Base-by-base conservation (phyloP, 2,888 invertebrate genomes). In the Andrena haemorrhoa region DNA sequence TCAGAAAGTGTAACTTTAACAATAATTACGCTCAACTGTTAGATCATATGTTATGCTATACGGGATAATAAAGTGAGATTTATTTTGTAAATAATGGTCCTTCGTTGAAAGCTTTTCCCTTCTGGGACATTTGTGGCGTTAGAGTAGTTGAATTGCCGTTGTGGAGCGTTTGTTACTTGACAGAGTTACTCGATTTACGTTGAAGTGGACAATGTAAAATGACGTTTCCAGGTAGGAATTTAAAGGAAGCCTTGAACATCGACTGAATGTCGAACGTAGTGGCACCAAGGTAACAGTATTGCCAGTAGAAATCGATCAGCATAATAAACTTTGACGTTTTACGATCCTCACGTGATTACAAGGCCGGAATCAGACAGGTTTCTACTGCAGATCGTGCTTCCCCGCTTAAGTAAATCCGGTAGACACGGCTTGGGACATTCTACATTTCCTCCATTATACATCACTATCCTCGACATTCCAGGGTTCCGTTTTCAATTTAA, bases 251-350 rank as follows among this genome's bases (percentile, higher is more conserved):
- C 72, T 73, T 69, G 58, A 35, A 41, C 20, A 58, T 68, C 29
- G 49, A 33, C 2, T 35, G 63, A 73, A 73, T 69, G 68, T 69
- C 80, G 69, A 69, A 69, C 64, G 35, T 49, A 63, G 73, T 66
- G 58, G 31, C n/a, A 49, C 33, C 49, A 31, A 63, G 49, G 68
- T 70, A 79, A 76, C 23, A 33, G 70, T 58, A 69, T 69, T 79
- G 29, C 53, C n/a, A 65, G 49, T 26, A 69, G 72, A 79, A 81
- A 79, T 71, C 58, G 80, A 81, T 73, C 64, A 51, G 64, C 64
- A 51, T 79, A 69, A 73, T 79, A 73, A 69, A 68, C 69, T 58
- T 73, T 12, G 35, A 51, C 35, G 47, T 73, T 81, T 53, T 49
- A 35, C 74, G 65, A 74, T 65, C 65, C 47, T 64, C 29, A 61